A percentile compares a stretch with the other conserved stretches of the same genome.
These are phyloP conservation scores for Calycopis cecrops DNA, from an alignment of 1,140 invertebrate genomes.

Conservation along the genomic window DNA sequence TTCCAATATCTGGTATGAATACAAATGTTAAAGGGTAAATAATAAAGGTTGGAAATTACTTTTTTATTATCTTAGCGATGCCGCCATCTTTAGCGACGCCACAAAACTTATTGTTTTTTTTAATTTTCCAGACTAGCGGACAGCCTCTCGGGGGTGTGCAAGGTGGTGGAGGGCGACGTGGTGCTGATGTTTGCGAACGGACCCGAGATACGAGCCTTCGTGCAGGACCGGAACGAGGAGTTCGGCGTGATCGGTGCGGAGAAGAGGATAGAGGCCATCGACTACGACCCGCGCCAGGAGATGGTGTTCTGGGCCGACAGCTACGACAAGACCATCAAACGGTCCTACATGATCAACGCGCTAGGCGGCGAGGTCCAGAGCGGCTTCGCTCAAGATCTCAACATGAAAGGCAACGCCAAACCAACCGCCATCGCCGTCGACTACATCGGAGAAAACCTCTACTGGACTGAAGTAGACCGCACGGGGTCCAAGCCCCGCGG, in stretches of 20 bases:
- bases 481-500: slow-evolving; percentile 83
- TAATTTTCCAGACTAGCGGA: slow-evolving; percentile 78
- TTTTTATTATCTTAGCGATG: too few species aligned
- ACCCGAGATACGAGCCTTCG: slow-evolving; percentile 88
- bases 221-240: slow-evolving; percentile 80
- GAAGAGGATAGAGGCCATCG: slow-evolving; percentile 90
- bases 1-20: too few species aligned
- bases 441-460: slow-evolving; percentile 94
- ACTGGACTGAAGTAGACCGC: slow-evolving; percentile 93
- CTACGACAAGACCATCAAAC: slow-evolving; percentile 91
- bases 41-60: too few species aligned
- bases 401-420: slow-evolving; percentile 86
- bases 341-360: slow-evolving; percentile 92
- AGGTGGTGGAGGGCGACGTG: slow-evolving; percentile 79
- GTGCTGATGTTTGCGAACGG: slow-evolving; percentile 86
- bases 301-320: slow-evolving; percentile 96
- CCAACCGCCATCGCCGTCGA: slow-evolving; percentile 92
- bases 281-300: slow-evolving; percentile 87
- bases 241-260: slow-evolving; percentile 87
- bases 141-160: slow-evolving; percentile 87
- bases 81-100: too few species aligned
- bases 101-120: too few species aligned
- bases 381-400: slow-evolving; percentile 91
- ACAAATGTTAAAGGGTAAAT: too few species aligned
- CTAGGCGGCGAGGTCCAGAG: slow-evolving; percentile 84